Evolutionary conservation across 2,888 invertebrate species (phyloP).

Genomic region (Cantharis rustica): DNA sequence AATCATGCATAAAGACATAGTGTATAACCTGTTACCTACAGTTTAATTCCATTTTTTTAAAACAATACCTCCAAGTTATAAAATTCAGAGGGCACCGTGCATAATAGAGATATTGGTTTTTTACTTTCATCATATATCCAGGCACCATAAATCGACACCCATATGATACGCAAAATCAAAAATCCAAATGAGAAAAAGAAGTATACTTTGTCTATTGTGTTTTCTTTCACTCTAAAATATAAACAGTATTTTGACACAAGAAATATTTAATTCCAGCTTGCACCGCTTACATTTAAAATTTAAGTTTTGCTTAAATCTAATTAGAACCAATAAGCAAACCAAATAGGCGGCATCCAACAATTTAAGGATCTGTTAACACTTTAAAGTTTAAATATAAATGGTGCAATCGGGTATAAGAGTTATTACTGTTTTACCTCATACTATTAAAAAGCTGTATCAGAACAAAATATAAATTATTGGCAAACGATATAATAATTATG

Average conservation of each 20-base stretch:
- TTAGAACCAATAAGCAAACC: too few relatives aligned
- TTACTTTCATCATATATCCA: slow-evolving; percentile 49
- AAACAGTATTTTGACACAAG: neutral
- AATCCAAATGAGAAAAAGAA: slow-evolving; percentile 51
- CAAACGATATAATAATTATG: slow-evolving; percentile 69
- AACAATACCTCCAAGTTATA: slow-evolving; percentile 57
- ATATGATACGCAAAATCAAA: slow-evolving; percentile 43
- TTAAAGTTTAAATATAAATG: too few relatives aligned
- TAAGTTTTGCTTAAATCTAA: too few relatives aligned
- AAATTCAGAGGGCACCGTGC: slow-evolving; percentile 65
- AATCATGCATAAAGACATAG: neutral
- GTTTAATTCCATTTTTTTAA: neutral
- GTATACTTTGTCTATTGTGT: slow-evolving; percentile 41
- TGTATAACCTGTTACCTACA: neutral
- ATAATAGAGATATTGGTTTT: slow-evolving; percentile 56
- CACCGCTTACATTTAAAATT: too few relatives aligned
- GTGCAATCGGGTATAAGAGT: too few relatives aligned
- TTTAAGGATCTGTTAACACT: too few relatives aligned
- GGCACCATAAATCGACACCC: slow-evolving; percentile 47
- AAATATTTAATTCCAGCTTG: too few relatives aligned
- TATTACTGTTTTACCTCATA: slow-evolving; percentile 52
- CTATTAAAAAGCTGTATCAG: slow-evolving; percentile 72
- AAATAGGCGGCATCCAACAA: too few relatives aligned
- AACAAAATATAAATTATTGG: slow-evolving; percentile 73
- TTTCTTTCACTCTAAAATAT: slow-evolving; percentile 11